phyloP scores from a whole-genome alignment of 2,888 invertebrate genomes.

The Cotesia congregata region DNA sequence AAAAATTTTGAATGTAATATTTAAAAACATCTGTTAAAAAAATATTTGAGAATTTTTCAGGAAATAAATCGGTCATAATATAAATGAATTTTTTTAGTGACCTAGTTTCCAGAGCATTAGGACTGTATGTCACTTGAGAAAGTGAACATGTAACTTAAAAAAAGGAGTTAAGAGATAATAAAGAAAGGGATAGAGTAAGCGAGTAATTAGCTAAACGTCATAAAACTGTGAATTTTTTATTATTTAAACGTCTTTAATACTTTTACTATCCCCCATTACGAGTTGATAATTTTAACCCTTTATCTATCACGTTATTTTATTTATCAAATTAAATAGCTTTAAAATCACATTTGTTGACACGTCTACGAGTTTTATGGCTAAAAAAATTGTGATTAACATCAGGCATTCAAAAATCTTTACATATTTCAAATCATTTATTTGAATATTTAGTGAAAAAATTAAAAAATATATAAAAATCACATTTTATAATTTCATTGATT shows the following conservation, averaged over 20 bases:
- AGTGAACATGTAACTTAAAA: neutral
- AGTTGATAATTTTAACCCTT: neutral
- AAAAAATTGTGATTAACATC: too few species aligned
- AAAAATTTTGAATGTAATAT: too few species aligned
- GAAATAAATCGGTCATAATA: neutral
- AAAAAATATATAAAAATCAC: too few species aligned
- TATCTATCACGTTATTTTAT: neutral
- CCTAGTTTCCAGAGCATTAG: constrained; percentile 1
- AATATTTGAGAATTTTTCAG: neutral
- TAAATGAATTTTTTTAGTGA: constrained; percentile 18
- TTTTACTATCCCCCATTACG: neutral
- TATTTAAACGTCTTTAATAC: neutral
- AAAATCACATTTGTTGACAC: too few species aligned
- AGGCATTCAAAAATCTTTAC: too few species aligned
- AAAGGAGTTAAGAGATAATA: neutral
- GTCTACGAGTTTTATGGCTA: too few species aligned
- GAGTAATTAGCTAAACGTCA: constrained; percentile 31
- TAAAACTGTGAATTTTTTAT: constrained; percentile 22
- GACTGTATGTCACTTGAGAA: constrained; percentile 23
- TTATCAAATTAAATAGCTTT: neutral
- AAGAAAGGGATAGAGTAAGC: neutral
- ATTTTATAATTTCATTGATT: too few species aligned
- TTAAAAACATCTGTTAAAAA: too few species aligned
- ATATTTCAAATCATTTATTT: too few species aligned
- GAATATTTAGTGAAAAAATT: too few species aligned